phyloP scores from a whole-genome alignment of 2,113 vertebrate species.

The Nematolebias whitei region DNA sequence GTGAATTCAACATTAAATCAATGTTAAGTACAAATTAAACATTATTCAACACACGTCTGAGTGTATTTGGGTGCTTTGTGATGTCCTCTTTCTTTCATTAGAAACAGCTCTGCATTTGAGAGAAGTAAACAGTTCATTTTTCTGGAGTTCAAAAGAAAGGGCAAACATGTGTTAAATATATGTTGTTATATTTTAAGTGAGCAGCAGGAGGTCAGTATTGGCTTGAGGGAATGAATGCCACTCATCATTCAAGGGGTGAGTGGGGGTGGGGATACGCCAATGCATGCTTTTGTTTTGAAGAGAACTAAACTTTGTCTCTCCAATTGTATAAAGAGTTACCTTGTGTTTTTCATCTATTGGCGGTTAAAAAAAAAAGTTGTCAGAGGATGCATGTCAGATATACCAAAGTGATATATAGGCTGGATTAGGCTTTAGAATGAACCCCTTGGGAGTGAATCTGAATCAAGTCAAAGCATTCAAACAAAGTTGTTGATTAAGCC shows the following conservation, averaged over 20 bases:
- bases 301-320: constrained; percentile 25
- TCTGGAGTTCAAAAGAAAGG: constrained; percentile 71
- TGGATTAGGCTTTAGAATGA: constrained; percentile 39
- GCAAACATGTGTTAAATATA: constrained; percentile 42
- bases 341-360: constrained; percentile 19
- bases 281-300: constrained; percentile 28
- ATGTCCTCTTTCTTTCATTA: constrained; percentile 51
- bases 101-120: constrained; percentile 45
- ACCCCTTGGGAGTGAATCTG: constrained; percentile 31
- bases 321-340: constrained; percentile 16
- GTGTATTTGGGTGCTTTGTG: constrained; percentile 64
- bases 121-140: constrained; percentile 61
- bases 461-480: constrained; percentile 38
- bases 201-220: constrained; percentile 54
- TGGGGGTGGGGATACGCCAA: constrained; percentile 7
- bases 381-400: constrained; percentile 41
- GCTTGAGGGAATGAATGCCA: constrained; percentile 44
- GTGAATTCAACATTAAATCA: constrained; percentile 80
- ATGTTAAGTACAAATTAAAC: constrained; percentile 79
- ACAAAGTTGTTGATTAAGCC: constrained; percentile 60
- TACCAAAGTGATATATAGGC: constrained; percentile 27
- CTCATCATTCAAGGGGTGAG: constrained; percentile 31
- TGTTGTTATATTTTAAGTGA: constrained; percentile 47
- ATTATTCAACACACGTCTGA: constrained; percentile 66
- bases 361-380: constrained; percentile 44